phyloP scores from a whole-genome alignment of 1,140 invertebrate species.

The Lucilia sericata region DNA sequence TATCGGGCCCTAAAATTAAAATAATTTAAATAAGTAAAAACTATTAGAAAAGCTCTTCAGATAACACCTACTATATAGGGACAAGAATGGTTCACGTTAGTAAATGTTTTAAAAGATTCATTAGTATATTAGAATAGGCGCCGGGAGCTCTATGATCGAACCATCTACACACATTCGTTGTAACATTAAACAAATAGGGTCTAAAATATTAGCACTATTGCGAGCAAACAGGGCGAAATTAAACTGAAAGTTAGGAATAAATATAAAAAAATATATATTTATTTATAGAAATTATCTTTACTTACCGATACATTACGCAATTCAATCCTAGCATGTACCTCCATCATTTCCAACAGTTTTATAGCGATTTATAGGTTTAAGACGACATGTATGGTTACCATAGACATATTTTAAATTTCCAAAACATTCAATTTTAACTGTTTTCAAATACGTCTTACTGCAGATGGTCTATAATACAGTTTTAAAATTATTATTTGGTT shows the following conservation, averaged over 20 bases:
- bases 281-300: too few species aligned
- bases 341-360: neutral
- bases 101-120: neutral
- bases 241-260: neutral
- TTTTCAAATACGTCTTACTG: too few species aligned
- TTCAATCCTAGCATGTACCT: neutral
- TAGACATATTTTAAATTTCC: neutral
- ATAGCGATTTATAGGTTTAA: slow-evolving; percentile 10
- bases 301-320: neutral
- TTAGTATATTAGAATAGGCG: neutral
- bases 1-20: neutral
- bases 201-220: neutral
- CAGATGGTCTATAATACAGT: too few species aligned
- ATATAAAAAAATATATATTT: neutral
- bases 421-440: neutral
- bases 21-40: neutral
- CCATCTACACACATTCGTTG: neutral
- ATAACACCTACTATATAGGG: neutral
- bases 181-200: neutral
- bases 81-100: neutral
- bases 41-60: too few species aligned
- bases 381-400: neutral
- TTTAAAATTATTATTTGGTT: too few species aligned
- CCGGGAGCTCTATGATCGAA: neutral
- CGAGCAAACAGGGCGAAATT: neutral